Evolutionary conservation across 2,888 invertebrate genomes (phyloP).

Genomic region (Eubasilissa splendida): DNA sequence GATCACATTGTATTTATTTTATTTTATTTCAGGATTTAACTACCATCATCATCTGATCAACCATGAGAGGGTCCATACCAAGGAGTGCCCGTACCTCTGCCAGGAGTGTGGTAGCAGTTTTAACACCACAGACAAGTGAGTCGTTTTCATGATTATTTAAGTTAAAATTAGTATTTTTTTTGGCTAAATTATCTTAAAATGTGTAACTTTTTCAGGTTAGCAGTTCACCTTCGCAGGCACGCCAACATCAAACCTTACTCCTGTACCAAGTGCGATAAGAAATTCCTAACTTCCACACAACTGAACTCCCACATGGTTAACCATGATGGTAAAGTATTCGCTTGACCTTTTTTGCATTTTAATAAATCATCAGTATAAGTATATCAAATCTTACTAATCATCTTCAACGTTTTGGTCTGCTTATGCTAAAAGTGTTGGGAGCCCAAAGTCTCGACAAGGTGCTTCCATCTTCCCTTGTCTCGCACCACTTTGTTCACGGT

Average conservation of each 20-base stretch:
- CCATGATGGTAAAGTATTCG: conserved; percentile 32
- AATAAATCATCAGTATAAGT: background rate
- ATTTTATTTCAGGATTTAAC: conserved; percentile 35
- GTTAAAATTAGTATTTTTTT: background rate
- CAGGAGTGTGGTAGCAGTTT: conserved; percentile 53
- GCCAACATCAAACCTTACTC: conserved; percentile 36
- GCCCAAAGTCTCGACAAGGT: too few relatives aligned
- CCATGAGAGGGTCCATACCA: conserved; percentile 53
- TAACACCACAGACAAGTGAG: conserved; percentile 48
- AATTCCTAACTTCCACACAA: conserved; percentile 37
- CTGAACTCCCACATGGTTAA: conserved; percentile 40
- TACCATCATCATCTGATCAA: conserved; percentile 49
- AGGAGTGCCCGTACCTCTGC: conserved; percentile 52
- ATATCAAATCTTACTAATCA: too few relatives aligned
- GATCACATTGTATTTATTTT: too few relatives aligned
- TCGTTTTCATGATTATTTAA: background rate
- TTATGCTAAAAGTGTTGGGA: too few relatives aligned
- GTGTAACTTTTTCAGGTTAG: conserved; percentile 30
- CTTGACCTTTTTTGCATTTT: background rate
- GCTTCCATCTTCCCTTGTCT: too few relatives aligned
- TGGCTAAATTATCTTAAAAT: background rate
- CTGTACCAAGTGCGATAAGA: conserved; percentile 42
- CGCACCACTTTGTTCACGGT: too few relatives aligned
- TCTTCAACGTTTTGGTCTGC: too few relatives aligned
- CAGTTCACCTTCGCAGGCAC: conserved; percentile 44